phyloP scores from a whole-genome alignment of 2,797 vertebrate genomes.

The Gymnopithys bicolor region DNA sequence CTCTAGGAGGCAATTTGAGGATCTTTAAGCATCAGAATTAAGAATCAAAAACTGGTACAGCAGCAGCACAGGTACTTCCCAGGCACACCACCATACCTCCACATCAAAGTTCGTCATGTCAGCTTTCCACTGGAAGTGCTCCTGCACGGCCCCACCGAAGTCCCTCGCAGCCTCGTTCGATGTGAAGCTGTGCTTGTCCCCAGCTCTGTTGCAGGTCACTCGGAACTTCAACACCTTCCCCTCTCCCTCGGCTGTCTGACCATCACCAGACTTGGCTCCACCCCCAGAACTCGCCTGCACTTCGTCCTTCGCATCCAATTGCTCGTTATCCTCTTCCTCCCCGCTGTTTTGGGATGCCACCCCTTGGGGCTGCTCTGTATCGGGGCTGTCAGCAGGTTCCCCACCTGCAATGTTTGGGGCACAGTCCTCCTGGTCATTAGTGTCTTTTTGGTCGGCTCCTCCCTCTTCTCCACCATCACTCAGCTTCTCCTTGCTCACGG shows the following conservation, averaged over 20 bases:
- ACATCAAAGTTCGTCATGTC: slow-evolving; percentile 99
- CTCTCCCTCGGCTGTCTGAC: background rate
- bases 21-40: background rate
- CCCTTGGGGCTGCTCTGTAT: background rate
- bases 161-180: slow-evolving; percentile 96
- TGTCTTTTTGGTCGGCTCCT: background rate
- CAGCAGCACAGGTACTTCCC: background rate
- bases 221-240: slow-evolving; percentile 83
- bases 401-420: background rate
- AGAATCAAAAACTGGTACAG: background rate
- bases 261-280: background rate
- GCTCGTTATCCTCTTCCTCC: background rate
- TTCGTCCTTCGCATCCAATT: background rate
- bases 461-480: slow-evolving; percentile 2
- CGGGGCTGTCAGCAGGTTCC: slow-evolving; percentile 9
- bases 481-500: slow-evolving; percentile 60
- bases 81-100: slow-evolving; percentile 80
- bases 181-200: slow-evolving; percentile 93
- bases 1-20: background rate
- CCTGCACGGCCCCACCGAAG: slow-evolving; percentile 95
- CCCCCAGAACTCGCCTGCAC: background rate
- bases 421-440: background rate
- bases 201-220: slow-evolving; percentile 94
- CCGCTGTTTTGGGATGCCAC: background rate
- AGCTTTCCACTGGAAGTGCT: slow-evolving; percentile 97